Evolutionary conservation across 2,888 invertebrate species (phyloP).

Genomic region (Miltochrista miniata): DNA sequence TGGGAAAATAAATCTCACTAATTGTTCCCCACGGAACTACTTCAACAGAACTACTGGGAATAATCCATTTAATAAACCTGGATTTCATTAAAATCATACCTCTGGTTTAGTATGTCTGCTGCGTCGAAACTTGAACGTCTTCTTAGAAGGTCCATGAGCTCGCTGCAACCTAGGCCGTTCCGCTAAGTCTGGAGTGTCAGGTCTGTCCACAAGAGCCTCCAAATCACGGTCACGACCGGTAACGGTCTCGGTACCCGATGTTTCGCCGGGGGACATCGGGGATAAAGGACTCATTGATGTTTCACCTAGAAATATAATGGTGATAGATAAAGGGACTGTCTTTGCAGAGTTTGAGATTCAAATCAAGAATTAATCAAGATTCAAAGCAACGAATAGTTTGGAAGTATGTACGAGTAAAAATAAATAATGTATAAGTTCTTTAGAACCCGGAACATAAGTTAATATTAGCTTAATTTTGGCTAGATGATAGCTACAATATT

Average conservation of each 20-base stretch:
- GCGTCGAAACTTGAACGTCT: constrained; percentile 94
- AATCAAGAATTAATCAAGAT: too few species aligned
- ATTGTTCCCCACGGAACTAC: too few species aligned
- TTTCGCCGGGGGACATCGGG: constrained; percentile 84
- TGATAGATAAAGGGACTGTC: neutral
- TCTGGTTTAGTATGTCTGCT: constrained; percentile 89
- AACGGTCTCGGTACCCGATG: constrained; percentile 69
- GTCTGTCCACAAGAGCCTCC: constrained; percentile 24
- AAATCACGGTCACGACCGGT: constrained; percentile 52
- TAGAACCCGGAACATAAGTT: too few species aligned
- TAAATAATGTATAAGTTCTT: too few species aligned
- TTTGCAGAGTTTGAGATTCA: too few species aligned
- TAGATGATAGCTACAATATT: too few species aligned
- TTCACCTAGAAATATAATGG: constrained; percentile 82
- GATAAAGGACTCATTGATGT: constrained; percentile 90
- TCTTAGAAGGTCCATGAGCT: constrained; percentile 96
- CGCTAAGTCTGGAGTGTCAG: constrained; percentile 36
- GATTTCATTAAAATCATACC: constrained; percentile 73
- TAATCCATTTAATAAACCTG: too few species aligned
- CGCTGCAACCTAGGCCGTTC: constrained; percentile 91
- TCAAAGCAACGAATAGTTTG: too few species aligned
- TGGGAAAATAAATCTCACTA: too few species aligned
- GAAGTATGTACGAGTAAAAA: too few species aligned
- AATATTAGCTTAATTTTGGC: too few species aligned
- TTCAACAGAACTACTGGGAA: too few species aligned